Evolutionary conservation across 2,797 vertebrate genomes (phyloP), one percentile per base, ranked within the genome.

Genomic region (Anabacerthia variegaticeps): DNA sequence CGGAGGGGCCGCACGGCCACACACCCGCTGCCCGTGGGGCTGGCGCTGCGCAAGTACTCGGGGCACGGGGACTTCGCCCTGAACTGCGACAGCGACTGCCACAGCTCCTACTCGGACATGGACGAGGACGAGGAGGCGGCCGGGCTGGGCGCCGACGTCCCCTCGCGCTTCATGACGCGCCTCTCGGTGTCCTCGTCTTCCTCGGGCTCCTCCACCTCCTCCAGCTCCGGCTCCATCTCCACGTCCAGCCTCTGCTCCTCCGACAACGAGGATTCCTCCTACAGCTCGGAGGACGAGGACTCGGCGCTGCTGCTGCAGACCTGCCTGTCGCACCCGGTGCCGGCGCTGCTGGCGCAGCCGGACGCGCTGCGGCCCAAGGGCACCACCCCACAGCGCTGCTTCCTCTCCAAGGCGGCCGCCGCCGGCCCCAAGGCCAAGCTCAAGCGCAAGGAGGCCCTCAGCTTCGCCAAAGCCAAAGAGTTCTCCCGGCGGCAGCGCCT

Each of bases 221-320:
- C 99, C 48, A 99, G 98, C 83, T 99, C 99, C 0, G 99, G 99
- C 77, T 99, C 99, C 43, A 80, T 99, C 93, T 99, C 99, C 93
- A 99, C 99, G 41, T 99, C 99, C n/a, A 99, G 99, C 91, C 97
- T 99, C 93, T 99, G 99, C 96, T 99, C 99, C 63, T 99, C 99
- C 0, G 99, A 99, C 94, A 99, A 99, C 1, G 99, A 99, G 89
- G 99, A 99, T n/a, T 99, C 99, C 5, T 99, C 99, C 93, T 99
- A 98, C 83, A 99, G 99, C 48, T 99, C 99, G 2, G 99, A 99
- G 52, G 99, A 99, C 43, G 99, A 99, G 46, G 99, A 99, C 54
- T 99, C 99, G 0, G 97, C 98, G 24, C 97, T 99, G 97, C 98
- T 99, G 83, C 97, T 98, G 58, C 98, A 98, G 97, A 98, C 98